Percentiles rank a stretch among this genome's conserved stretches.
These are phyloP conservation scores for Stigmatopora argus DNA, from an alignment of 2,113 vertebrate genomes.

Conservation along the genomic window DNA sequence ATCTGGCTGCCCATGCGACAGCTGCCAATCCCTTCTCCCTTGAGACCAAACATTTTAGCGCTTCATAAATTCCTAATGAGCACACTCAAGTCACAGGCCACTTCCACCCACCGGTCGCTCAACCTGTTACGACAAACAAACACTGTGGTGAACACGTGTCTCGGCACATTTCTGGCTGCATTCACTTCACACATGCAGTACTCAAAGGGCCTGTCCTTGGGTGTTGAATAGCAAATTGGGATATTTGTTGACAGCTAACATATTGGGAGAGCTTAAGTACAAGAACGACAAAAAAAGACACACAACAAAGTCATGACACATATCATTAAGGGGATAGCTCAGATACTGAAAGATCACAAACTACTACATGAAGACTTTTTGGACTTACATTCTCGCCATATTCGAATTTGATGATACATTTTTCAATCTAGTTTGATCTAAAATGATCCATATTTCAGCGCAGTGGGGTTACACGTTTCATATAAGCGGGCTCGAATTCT, in stretches of 20 bases:
- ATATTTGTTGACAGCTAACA: conserved; percentile 43
- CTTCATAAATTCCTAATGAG: conserved; percentile 99
- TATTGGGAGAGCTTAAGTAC: conserved; percentile 13
- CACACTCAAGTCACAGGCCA: conserved; percentile 84
- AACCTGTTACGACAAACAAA: conserved; percentile 71
- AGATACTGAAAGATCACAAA: too few species aligned
- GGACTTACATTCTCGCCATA: too few species aligned
- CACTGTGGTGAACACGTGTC: conserved; percentile 54
- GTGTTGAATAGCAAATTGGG: conserved; percentile 44
- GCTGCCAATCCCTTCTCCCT: conserved; percentile 84
- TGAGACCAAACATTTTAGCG: conserved; percentile 95
- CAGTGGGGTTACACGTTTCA: not conserved
- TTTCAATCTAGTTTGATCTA: too few species aligned
- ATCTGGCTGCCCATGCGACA: conserved; percentile 69
- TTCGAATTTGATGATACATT: too few species aligned
- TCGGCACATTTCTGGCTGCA: conserved; percentile 38
- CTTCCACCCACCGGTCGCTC: conserved; percentile 78
- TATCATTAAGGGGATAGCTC: not conserved
- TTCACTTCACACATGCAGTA: conserved; percentile 56
- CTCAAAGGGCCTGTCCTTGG: conserved; percentile 48
- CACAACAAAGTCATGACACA: not conserved
- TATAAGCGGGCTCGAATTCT: too few species aligned
- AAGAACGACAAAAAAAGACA: conserved; percentile 2
- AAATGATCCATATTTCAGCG: too few species aligned
- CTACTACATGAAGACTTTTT: too few species aligned